A percentile compares a stretch with the other conserved stretches of the same genome.
phyloP scores from a whole-genome alignment of 2,797 vertebrate species.

The Muscicapa striata region DNA sequence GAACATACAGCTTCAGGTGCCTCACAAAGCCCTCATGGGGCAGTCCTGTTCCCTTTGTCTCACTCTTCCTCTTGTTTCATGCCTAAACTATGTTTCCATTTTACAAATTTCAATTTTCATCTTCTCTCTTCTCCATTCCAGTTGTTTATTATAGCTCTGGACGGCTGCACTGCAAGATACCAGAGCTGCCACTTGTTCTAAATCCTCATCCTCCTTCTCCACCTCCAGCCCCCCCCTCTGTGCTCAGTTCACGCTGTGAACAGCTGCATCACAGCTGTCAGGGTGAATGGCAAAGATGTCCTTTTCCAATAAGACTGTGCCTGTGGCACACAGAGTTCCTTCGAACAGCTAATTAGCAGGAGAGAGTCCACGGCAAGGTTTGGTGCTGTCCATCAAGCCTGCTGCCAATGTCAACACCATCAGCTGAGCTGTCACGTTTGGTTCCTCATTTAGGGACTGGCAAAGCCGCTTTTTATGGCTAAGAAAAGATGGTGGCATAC shows the following conservation, averaged over 20 bases:
- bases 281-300: conserved; percentile 76
- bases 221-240: background rate
- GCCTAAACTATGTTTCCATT: background rate
- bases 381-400: conserved; percentile 86
- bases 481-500: conserved; percentile 19
- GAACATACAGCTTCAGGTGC: background rate
- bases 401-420: conserved; percentile 83
- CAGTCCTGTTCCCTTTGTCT: background rate
- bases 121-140: conserved; percentile 9
- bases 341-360: conserved; percentile 89
- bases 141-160: conserved; percentile 66
- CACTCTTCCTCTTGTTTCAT: background rate
- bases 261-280: conserved; percentile 78
- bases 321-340: conserved; percentile 84
- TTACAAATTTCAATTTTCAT: background rate
- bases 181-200: conserved; percentile 68
- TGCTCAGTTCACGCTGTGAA: conserved; percentile 13
- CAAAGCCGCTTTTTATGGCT: conserved; percentile 14
- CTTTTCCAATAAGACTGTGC: conserved; percentile 78
- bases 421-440: conserved; percentile 85
- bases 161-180: conserved; percentile 62
- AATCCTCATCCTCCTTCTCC: conserved; percentile 39
- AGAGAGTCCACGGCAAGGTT: conserved; percentile 79
- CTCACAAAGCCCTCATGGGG: background rate
- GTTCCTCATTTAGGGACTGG: conserved; percentile 80